Evolutionary conservation across 1,140 invertebrate species (phyloP).

Genomic region (Chymomyza costata): DNA sequence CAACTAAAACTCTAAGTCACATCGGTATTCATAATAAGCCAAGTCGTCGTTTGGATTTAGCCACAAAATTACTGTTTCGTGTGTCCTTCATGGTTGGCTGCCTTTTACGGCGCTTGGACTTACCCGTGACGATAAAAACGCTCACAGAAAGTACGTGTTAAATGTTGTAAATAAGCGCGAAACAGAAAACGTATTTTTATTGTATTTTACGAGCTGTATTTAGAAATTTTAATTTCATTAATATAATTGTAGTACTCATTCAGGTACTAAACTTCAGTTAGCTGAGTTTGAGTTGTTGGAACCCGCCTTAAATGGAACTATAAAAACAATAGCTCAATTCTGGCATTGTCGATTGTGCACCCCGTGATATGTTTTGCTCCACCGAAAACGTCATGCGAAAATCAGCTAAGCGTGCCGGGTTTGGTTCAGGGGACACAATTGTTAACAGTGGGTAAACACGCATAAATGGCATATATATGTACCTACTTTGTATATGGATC

Average conservation of each 20-base stretch:
- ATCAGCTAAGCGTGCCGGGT: constrained; percentile 15
- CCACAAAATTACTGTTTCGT: constrained; percentile 51
- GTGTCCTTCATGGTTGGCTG: constrained; percentile 52
- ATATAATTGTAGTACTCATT: no score
- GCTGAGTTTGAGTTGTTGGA: constrained; percentile 9
- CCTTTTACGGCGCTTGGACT: constrained; percentile 31
- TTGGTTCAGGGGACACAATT: background rate
- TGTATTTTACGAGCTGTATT: constrained; percentile 8
- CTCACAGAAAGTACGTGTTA: constrained; percentile 44
- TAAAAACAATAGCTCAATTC: constrained; percentile 10
- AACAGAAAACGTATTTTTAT: constrained; percentile 17
- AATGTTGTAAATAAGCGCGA: constrained; percentile 58
- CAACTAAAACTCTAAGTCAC: no score
- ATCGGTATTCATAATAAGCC: no score
- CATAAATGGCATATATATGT: no score
- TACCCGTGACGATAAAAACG: constrained; percentile 16
- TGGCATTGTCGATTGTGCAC: constrained; percentile 21
- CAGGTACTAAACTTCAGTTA: no score
- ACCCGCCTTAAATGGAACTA: background rate
- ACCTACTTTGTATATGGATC: no score
- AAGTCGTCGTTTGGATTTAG: no score
- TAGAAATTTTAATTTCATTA: constrained; percentile 31
- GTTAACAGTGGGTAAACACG: no score
- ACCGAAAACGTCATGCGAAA: constrained; percentile 9
- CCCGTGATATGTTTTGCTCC: constrained; percentile 24